Evolutionary conservation across 2,888 invertebrate genomes (phyloP).

Genomic region (Melolontha melolontha): DNA sequence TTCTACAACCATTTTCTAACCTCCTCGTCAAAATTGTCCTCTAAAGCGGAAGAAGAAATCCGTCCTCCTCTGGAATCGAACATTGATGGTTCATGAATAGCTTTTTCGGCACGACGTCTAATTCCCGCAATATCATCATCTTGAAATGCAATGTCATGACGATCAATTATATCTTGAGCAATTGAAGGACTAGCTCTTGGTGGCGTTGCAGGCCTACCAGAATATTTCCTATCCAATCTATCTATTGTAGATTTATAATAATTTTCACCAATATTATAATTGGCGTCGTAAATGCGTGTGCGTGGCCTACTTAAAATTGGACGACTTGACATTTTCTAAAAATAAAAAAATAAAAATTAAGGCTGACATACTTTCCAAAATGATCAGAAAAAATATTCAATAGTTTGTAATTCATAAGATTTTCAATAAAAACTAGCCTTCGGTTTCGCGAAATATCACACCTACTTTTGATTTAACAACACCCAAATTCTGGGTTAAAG

Average conservation of each 20-base stretch:
- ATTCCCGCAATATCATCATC: constrained; percentile 68
- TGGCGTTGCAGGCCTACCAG: constrained; percentile 66
- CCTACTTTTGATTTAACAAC: constrained; percentile 39
- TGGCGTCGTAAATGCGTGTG: constrained; percentile 87
- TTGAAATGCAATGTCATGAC: constrained; percentile 66
- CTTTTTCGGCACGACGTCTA: constrained; percentile 67
- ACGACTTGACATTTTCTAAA: constrained; percentile 58
- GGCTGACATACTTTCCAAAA: constrained; percentile 13
- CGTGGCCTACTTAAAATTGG: constrained; percentile 71
- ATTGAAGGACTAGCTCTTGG: constrained; percentile 54
- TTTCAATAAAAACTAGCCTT: constrained; percentile 36
- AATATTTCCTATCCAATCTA: constrained; percentile 79
- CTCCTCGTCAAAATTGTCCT: constrained; percentile 67
- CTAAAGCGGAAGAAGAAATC: constrained; percentile 63
- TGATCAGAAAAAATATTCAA: neutral
- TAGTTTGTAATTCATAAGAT: neutral
- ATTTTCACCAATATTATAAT: constrained; percentile 86
- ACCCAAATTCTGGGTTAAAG: constrained; percentile 51
- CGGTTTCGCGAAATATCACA: constrained; percentile 36
- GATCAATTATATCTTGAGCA: constrained; percentile 60
- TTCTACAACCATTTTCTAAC: constrained; percentile 56
- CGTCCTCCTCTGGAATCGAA: constrained; percentile 76
- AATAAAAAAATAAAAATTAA: constrained; percentile 39
- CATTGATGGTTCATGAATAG: constrained; percentile 69
- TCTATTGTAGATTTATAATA: constrained; percentile 85